Evolutionary conservation across 2,797 vertebrate genomes (phyloP).

Genomic region (Cuculus canorus): DNA sequence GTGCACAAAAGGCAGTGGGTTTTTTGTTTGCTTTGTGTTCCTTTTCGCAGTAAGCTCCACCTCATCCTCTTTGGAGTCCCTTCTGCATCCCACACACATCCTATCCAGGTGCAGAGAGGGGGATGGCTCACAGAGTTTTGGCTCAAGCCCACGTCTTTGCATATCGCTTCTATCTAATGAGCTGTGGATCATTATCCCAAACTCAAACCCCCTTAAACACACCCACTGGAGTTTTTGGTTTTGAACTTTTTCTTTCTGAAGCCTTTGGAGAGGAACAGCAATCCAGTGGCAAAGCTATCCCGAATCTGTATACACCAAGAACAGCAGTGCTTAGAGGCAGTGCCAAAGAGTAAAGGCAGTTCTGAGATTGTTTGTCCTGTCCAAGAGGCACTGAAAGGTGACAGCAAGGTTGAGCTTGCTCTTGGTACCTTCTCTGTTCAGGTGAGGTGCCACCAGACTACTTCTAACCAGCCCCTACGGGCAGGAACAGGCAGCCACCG

Average conservation of each 20-base stretch:
- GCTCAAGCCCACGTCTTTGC: not conserved
- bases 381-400: not conserved
- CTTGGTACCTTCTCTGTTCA: not conserved
- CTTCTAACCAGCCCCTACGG: not conserved
- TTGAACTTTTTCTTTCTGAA: conserved; percentile 29
- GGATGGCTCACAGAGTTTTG: conserved; percentile 26
- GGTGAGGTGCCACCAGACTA: not conserved
- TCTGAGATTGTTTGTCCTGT: not conserved
- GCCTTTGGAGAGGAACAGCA: conserved; percentile 20
- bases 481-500: not conserved
- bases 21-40: not conserved
- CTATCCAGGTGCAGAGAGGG: conserved; percentile 30
- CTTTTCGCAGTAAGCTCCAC: conserved; percentile 9
- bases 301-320: not conserved
- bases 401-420: not conserved
- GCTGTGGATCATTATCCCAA: not conserved
- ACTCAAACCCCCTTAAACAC: conserved; percentile 49
- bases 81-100: conserved; percentile 52
- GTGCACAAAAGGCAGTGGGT: conserved; percentile 33
- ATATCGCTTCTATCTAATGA: not conserved
- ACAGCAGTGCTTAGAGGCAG: not conserved
- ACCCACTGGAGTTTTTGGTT: conserved; percentile 70
- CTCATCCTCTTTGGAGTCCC: not conserved
- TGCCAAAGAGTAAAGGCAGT: not conserved
- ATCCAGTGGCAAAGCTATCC: not conserved